These are phyloP conservation scores for Telenomus remus DNA, from an alignment of 1,140 invertebrate genomes.

Conservation along the genomic window DNA sequence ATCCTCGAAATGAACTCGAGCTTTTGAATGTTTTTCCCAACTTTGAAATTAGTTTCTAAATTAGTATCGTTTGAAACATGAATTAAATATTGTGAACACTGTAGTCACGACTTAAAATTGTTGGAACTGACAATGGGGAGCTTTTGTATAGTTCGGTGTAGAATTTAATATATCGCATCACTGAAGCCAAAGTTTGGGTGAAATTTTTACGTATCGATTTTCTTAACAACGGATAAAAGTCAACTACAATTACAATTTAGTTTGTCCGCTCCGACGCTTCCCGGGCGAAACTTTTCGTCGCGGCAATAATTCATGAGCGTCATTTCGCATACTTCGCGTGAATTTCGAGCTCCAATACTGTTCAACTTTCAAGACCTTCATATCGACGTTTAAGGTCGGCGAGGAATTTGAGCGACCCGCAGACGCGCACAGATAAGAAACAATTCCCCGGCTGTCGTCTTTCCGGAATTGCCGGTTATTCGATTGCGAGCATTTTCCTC, in stretches of 20 bases:
- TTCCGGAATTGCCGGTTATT: conserved; percentile 51
- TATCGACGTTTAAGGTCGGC: conserved; percentile 43
- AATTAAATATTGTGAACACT: too few relatives aligned
- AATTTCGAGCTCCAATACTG: conserved; percentile 43
- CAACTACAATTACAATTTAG: conserved; percentile 20
- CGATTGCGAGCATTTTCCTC: conserved; percentile 42
- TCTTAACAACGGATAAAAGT: conserved; percentile 9
- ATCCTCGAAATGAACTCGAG: too few relatives aligned
- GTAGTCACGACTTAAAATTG: too few relatives aligned
- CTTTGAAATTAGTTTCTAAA: too few relatives aligned
- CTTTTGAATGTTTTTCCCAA: too few relatives aligned
- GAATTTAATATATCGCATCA: too few relatives aligned
- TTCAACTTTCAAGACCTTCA: conserved; percentile 56
- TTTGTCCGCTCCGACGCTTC: conserved; percentile 6
- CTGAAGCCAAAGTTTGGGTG: too few relatives aligned
- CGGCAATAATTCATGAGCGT: conserved; percentile 50
- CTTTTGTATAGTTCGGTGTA: too few relatives aligned
- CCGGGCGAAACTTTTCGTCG: conserved; percentile 12
- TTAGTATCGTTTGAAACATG: too few relatives aligned
- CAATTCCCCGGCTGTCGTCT: conserved; percentile 37
- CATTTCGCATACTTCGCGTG: conserved; percentile 41
- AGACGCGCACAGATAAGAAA: conserved; percentile 41
- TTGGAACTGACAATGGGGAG: too few relatives aligned
- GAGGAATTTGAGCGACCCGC: conserved; percentile 45
- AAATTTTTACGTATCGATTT: too few relatives aligned